These are phyloP conservation scores for Phaedon cochleariae DNA, from an alignment of 2,888 invertebrate genomes.

Conservation along the genomic window DNA sequence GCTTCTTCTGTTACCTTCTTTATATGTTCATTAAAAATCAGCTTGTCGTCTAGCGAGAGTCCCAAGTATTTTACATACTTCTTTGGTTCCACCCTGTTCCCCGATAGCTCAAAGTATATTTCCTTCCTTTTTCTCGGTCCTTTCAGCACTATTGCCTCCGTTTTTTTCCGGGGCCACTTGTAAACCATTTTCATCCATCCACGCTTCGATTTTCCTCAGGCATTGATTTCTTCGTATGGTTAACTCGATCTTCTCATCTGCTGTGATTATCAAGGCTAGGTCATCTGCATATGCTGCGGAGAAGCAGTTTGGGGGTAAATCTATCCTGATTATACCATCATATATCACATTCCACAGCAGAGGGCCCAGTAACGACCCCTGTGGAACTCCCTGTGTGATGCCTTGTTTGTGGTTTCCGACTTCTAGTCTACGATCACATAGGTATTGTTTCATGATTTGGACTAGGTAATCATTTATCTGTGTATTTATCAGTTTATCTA, in stretches of 20 bases:
- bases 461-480: neutral
- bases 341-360: slow-evolving; percentile 4
- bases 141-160: slow-evolving; percentile 22
- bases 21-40: too few relatives aligned
- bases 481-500: neutral
- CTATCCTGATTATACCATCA: neutral
- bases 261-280: slow-evolving; percentile 9
- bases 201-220: neutral
- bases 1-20: too few relatives aligned
- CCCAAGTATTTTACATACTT: slow-evolving; percentile 17
- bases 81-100: neutral
- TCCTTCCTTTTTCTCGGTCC: slow-evolving; percentile 11
- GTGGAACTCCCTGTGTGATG: neutral
- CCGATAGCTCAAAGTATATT: neutral
- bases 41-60: neutral
- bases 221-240: neutral
- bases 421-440: neutral
- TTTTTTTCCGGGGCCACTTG: slow-evolving; percentile 19
- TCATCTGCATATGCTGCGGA: slow-evolving; percentile 3
- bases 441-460: neutral
- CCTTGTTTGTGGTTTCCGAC: neutral
- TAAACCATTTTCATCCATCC: slow-evolving; percentile 19
- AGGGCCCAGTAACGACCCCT: slow-evolving; percentile 8
- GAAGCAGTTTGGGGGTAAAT: neutral
- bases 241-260: neutral